These are phyloP conservation scores for Ptilorrhoa leucosticta DNA, from an alignment of 2,113 vertebrate species.

Conservation along the genomic window DNA sequence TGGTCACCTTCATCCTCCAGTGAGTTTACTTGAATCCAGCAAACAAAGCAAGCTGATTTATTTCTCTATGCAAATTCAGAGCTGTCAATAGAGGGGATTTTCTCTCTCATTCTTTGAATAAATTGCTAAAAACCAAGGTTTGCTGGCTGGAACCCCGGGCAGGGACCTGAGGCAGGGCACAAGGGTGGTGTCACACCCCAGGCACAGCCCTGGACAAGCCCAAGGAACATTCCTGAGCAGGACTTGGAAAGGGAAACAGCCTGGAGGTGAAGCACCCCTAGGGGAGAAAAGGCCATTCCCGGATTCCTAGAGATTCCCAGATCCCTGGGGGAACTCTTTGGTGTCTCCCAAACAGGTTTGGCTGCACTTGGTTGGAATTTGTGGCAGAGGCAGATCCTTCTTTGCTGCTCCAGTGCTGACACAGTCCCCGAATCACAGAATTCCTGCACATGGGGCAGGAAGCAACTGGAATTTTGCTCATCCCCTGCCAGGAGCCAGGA, in stretches of 20 bases:
- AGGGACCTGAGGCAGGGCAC: neutral
- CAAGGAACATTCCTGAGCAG: neutral
- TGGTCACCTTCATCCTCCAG: neutral
- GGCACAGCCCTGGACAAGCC: rapidly evolving
- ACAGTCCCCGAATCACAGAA: too few relatives aligned
- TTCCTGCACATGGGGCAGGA: neutral
- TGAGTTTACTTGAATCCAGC: neutral
- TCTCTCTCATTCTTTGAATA: neutral
- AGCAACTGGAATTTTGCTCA: rapidly evolving
- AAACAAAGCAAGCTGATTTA: neutral
- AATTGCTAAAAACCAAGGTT: neutral
- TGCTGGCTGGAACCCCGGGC: neutral
- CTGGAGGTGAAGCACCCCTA: neutral
- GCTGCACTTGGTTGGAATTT: neutral
- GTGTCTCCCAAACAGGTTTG: neutral
- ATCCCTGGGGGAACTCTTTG: neutral
- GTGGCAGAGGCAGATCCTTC: neutral
- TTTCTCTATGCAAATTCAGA: neutral
- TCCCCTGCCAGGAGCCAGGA: neutral
- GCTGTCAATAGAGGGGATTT: neutral
- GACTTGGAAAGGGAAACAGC: neutral
- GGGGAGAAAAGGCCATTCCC: neutral
- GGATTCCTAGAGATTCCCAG: neutral
- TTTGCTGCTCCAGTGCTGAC: neutral
- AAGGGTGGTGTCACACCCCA: neutral